These are phyloP conservation scores for Campoletis raptor DNA, from an alignment of 2,888 invertebrate genomes.

Conservation along the genomic window DNA sequence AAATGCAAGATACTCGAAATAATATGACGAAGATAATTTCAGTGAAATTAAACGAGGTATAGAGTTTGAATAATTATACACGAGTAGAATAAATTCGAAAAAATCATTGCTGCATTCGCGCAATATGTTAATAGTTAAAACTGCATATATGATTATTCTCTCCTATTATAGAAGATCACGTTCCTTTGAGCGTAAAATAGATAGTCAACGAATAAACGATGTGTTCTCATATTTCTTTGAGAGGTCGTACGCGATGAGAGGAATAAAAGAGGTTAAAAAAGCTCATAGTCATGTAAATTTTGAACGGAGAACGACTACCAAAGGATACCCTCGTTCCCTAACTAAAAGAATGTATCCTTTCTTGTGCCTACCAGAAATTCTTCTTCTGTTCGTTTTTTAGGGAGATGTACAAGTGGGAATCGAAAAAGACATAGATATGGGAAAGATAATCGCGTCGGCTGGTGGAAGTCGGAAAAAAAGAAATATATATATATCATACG, in stretches of 20 bases:
- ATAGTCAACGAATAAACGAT: neutral
- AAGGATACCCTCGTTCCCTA: neutral
- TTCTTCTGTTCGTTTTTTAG: slow-evolving; percentile 8
- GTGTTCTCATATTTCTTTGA: neutral
- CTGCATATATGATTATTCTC: neutral
- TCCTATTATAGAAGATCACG: neutral
- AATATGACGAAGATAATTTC: neutral
- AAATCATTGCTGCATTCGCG: neutral
- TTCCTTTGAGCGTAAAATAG: neutral
- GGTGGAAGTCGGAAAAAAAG: neutral
- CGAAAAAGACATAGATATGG: slow-evolving; percentile 5
- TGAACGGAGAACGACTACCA: neutral
- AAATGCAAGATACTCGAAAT: neutral
- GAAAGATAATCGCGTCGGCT: neutral
- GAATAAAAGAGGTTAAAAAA: neutral
- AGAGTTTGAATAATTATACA: neutral
- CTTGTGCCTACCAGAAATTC: slow-evolving; percentile 13
- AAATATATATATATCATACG: neutral
- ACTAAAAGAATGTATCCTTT: neutral
- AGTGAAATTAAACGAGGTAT: neutral
- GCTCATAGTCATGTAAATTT: neutral
- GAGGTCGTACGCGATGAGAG: neutral
- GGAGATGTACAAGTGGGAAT: neutral
- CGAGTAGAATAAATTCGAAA: neutral
- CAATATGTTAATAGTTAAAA: neutral